phyloP scores from a whole-genome alignment of 2,888 invertebrate genomes.

The Cataglyphis livida region DNA sequence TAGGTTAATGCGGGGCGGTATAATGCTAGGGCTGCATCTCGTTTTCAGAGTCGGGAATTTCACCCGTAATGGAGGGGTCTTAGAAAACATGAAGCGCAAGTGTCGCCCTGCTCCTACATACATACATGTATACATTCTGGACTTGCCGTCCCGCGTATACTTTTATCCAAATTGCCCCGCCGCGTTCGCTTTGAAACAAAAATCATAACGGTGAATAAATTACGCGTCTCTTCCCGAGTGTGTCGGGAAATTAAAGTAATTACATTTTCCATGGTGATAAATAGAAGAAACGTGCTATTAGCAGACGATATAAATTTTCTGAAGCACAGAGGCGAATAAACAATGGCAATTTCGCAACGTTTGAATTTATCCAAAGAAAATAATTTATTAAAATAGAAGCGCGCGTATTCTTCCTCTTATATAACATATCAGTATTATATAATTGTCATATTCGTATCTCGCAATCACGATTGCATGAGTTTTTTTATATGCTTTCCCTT shows the following conservation, averaged over 20 bases:
- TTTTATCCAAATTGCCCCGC: slow-evolving; percentile 72
- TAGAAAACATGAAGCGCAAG: slow-evolving; percentile 64
- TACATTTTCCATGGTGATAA: slow-evolving; percentile 53
- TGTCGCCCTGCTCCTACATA: slow-evolving; percentile 55
- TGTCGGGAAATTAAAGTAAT: slow-evolving; percentile 68
- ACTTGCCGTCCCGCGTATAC: slow-evolving; percentile 54
- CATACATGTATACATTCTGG: neutral
- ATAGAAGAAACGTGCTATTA: neutral
- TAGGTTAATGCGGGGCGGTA: slow-evolving; percentile 59
- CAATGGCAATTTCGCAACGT: neutral
- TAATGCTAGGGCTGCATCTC: slow-evolving; percentile 56
- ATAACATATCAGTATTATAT: neutral
- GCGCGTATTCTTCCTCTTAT: neutral
- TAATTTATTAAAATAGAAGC: neutral
- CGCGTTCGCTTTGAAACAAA: slow-evolving; percentile 67
- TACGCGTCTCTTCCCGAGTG: slow-evolving; percentile 59
- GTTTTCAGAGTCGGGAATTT: slow-evolving; percentile 25
- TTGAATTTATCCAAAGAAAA: slow-evolving; percentile 11
- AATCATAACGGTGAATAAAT: slow-evolving; percentile 71
- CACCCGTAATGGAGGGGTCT: slow-evolving; percentile 62
- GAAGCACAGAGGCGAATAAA: slow-evolving; percentile 18
- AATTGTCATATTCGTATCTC: neutral
- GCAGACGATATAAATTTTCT: slow-evolving; percentile 7
- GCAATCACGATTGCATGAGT: slow-evolving; percentile 9
- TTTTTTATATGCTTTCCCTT: neutral